phyloP scores from a whole-genome alignment of 2,797 vertebrate species.

The Bradypodion ventrale region DNA sequence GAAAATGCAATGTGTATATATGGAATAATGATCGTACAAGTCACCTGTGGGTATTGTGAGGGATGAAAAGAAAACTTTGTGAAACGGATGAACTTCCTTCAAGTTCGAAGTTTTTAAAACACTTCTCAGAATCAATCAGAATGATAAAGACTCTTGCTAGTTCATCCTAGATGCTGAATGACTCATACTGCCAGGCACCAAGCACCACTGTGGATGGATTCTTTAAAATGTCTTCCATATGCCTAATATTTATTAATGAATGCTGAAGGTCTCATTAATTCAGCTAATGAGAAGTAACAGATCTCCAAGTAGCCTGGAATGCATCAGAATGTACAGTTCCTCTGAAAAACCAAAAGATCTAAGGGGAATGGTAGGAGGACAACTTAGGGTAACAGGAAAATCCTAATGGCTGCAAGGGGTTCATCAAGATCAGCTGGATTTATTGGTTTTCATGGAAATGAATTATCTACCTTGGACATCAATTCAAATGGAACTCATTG shows the following conservation, averaged over 20 bases:
- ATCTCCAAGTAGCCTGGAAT: conserved; percentile 7
- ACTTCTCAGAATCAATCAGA: neutral
- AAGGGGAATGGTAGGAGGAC: no score
- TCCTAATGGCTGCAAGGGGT: no score
- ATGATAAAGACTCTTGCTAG: neutral
- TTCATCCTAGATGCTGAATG: conserved; percentile 30
- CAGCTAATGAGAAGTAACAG: conserved; percentile 20
- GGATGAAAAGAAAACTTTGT: neutral
- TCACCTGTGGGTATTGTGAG: neutral
- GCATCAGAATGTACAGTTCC: neutral
- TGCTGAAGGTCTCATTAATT: conserved; percentile 32
- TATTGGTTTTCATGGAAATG: no score
- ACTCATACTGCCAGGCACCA: neutral
- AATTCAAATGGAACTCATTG: no score
- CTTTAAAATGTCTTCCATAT: conserved; percentile 52
- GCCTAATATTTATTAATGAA: conserved; percentile 63
- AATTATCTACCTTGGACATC: no score
- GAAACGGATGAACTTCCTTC: neutral
- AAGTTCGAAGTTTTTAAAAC: neutral
- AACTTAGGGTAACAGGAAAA: no score
- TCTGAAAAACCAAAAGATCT: neutral
- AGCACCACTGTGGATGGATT: conserved; percentile 28
- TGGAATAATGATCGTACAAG: neutral
- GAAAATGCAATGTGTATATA: neutral
- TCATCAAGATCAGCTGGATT: no score